Evolutionary conservation across 2,797 vertebrate species (phyloP).

Genomic region (Xenopus petersii): DNA sequence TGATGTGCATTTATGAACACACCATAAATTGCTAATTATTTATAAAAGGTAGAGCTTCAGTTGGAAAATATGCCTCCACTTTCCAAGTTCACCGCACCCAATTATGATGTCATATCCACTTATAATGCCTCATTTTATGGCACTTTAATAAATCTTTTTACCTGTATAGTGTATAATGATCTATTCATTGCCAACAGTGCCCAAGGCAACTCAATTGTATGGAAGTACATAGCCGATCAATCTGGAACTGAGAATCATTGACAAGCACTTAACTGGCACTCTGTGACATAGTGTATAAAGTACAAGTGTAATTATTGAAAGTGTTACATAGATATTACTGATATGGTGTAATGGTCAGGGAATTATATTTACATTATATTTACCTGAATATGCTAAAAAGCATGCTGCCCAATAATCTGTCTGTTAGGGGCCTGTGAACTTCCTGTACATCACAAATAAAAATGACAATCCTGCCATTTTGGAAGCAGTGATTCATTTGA

Average conservation of each 20-base stretch:
- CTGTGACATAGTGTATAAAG: slow-evolving; percentile 21
- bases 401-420: no score
- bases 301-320: slow-evolving; percentile 3
- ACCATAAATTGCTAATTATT: slow-evolving; percentile 48
- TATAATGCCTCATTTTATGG: slow-evolving; percentile 40
- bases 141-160: slow-evolving; percentile 16
- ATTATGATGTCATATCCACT: slow-evolving; percentile 43
- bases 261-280: slow-evolving; percentile 16
- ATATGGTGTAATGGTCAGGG: no score
- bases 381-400: no score
- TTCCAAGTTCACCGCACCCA: slow-evolving; percentile 40
- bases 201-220: slow-evolving; percentile 33
- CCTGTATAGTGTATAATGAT: slow-evolving; percentile 17
- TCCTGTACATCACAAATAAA: no score
- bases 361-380: no score
- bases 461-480: no score
- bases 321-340: no score
- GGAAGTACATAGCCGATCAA: slow-evolving; percentile 12
- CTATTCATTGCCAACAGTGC: slow-evolving; percentile 30
- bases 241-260: slow-evolving; percentile 15
- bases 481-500: no score
- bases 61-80: slow-evolving; percentile 44
- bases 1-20: slow-evolving; percentile 35
- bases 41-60: slow-evolving; percentile 43
- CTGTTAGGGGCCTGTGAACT: no score